Evolutionary conservation across 2,113 vertebrate species (phyloP), one percentile per base, ranked within the genome.

Genomic region (Campylomormyrus tamandua): DNA sequence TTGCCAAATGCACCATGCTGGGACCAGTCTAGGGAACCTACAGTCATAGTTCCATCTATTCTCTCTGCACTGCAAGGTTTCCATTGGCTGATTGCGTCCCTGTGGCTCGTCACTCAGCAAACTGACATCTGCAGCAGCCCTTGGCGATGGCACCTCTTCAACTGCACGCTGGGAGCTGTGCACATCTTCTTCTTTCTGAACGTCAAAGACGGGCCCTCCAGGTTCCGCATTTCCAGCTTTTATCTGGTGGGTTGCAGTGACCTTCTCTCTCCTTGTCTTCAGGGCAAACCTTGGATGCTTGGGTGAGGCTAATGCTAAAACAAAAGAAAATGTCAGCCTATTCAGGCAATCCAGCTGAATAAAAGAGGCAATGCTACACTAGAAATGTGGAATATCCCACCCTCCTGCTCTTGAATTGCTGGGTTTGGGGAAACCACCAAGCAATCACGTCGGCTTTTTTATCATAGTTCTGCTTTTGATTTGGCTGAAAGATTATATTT

Each of bases 81-180:
- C 15, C 97, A 98, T 93, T 97, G 97, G 97, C 89, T 98, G 88
- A 93, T 95, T 46, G 95, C 97, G 90, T 96, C 96, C 2, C 97
- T 97, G 94, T 98, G 97, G 97, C 95, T 97, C 53, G 96, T 96
- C 27, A 96, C 96, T 77, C 97, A 97, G 94, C 96, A 97, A 93
- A 97, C 95, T 0, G 95, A 98, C 90, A 94, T 97, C 0, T 91
- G 96, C 53, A 91, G 93, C 5, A 95, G 94, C 77, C 95, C 96
- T 0, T 95, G 93, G 90, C 90, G 17, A 90, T 97, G 97, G 96
- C 95, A 95, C 88, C 84, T 97, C 46, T 97, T 97, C 92, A 97
- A 96, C 91, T 92, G 96, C 53, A 92, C 96, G 1, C 90, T 96
- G 80, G 97, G 97, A 86, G 97, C 96, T 0, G 74, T 96, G 90